Evolutionary conservation across 2,113 vertebrate species (phyloP), one percentile per base, ranked within the genome.

Genomic region (Cebidichthys violaceus): DNA sequence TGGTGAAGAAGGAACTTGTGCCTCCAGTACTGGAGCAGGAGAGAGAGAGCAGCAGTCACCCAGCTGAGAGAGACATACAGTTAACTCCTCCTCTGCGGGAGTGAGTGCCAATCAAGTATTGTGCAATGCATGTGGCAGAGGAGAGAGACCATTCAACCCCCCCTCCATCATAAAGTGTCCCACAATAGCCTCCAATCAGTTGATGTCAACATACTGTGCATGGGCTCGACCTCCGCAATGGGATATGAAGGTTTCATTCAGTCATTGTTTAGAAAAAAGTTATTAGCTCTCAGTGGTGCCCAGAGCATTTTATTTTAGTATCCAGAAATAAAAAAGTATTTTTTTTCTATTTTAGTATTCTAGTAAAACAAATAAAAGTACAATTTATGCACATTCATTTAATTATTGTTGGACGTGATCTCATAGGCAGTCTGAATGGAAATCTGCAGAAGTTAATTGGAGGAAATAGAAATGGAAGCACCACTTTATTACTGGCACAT

Each of bases 21-120:
- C 92, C 94, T 95, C 94, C 89, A 90, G 92, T 85, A 91, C 89
- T 91, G 89, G 92, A 93, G 93, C 85, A 91, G 87, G 84, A 95
- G 93, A 94, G 88, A 93, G 91, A 94, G 93, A 95, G 54, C 85
- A 74, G 72, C 29, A 76, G 68, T 85, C 69, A 91, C 82, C 62
- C 81, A 2, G 77, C 85, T 77, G 81, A 83, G 88, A 70, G 84
- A 91, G 89, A 91, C 88, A 82, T 89, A 67, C 29, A 80, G 67
- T 62, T 90, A 90, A 94, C 95, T 94, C 95, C 95, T 95, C 95
- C 95, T 95, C 93, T 90, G 14, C 47, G 59, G 74, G 52, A 64
- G 85, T 50, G 31, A 70, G 84, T 92, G 89, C 89, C 92, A 93
- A 89, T 92, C 88, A 87, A 83, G 29, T 65, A 92, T 94, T 94